Conservation (phyloP, 2,113 vertebrate species). For the Hucho hucho region DNA sequence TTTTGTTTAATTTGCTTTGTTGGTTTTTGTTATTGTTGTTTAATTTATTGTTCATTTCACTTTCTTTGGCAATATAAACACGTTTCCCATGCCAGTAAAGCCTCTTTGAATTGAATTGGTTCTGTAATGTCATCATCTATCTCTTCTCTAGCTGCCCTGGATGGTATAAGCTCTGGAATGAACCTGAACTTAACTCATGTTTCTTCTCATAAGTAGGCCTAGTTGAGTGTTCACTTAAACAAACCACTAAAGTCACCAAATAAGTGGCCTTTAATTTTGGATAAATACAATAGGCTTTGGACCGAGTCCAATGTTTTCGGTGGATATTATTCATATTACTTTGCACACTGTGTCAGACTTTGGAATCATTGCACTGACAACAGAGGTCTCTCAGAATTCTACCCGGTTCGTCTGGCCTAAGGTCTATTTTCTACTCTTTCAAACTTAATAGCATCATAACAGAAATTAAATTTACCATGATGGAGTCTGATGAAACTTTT, state of each 20-base stretch:
- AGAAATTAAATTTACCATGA: conserved; percentile 53
- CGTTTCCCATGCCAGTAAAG: too few relatives aligned
- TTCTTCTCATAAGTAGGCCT: neutral
- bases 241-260: neutral
- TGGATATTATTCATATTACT: neutral
- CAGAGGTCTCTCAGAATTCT: conserved; percentile 14
- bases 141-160: neutral
- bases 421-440: conserved; percentile 42
- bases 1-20: too few relatives aligned
- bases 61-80: too few relatives aligned
- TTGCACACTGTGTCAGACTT: neutral
- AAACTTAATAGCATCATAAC: conserved; percentile 46
- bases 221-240: neutral
- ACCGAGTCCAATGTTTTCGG: neutral
- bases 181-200: too few relatives aligned
- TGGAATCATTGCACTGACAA: neutral
- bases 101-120: neutral
- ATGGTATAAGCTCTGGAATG: neutral
- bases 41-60: too few relatives aligned
- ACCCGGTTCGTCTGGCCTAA: conserved; percentile 26
- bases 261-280: neutral
- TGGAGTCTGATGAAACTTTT: conserved; percentile 63
- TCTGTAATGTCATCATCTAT: too few relatives aligned
- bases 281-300: neutral
- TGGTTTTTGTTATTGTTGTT: too few relatives aligned